Percentiles rank a stretch among this genome's conserved stretches.
phyloP scores from a whole-genome alignment of 2,113 vertebrate genomes.

The Callipepla squamata region DNA sequence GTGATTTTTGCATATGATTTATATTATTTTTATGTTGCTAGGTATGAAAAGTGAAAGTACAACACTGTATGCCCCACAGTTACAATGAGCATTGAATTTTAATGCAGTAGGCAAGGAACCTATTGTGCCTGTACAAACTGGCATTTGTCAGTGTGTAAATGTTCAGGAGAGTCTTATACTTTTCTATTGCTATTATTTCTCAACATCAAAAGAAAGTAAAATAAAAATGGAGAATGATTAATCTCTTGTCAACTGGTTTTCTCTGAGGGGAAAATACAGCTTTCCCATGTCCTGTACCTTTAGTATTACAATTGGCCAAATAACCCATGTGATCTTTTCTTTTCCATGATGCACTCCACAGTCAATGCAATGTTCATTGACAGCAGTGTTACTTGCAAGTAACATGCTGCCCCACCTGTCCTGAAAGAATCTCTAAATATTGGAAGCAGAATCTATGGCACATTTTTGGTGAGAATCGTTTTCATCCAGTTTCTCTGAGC shows the following conservation, averaged over 20 bases:
- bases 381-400: accelerated
- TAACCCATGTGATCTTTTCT: not conserved
- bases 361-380: not conserved
- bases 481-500: not conserved
- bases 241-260: not conserved
- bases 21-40: not conserved
- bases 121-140: not conserved
- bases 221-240: not conserved
- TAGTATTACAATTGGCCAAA: not conserved
- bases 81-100: not conserved
- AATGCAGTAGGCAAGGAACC: not conserved
- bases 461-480: not conserved
- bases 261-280: not conserved
- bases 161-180: not conserved
- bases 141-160: not conserved
- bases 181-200: not conserved
- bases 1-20: not conserved
- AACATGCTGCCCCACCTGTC: not conserved
- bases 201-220: not conserved
- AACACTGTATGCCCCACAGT: not conserved
- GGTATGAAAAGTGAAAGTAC: not conserved
- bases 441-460: not conserved
- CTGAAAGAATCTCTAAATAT: not conserved
- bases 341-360: not conserved
- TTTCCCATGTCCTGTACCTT: not conserved